Evolutionary conservation across 35 echinoderm and acorn worm species (phyloP).

Genomic region (Ophioderma brevispina): DNA sequence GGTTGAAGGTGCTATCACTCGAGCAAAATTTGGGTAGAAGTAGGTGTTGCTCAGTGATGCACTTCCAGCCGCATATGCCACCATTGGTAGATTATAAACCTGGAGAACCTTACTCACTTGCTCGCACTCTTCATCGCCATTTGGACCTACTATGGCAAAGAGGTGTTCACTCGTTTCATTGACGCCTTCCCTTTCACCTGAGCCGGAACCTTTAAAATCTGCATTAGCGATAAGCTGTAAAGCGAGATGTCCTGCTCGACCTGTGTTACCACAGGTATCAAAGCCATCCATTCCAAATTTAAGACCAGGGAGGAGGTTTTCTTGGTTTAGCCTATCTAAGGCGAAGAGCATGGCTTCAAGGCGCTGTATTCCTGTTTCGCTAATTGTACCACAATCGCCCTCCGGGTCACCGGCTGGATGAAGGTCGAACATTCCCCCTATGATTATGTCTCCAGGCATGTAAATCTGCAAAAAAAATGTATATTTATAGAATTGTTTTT

Average conservation of each 20-base stretch:
- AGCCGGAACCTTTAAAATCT: constrained; percentile 66
- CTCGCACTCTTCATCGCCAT: constrained; percentile 49
- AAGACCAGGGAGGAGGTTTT: constrained; percentile 59
- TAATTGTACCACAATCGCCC: constrained; percentile 32
- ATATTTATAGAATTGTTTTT: too few species aligned
- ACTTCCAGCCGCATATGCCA: constrained; percentile 25
- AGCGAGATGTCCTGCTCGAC: constrained; percentile 40
- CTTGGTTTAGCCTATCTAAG: constrained; percentile 68
- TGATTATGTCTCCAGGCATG: constrained; percentile 70
- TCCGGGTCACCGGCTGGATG: constrained; percentile 23
- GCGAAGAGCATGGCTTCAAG: constrained; percentile 87
- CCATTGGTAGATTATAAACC: not conserved
- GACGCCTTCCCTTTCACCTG: constrained; percentile 37
- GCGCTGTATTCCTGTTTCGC: constrained; percentile 45
- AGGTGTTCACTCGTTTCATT: constrained; percentile 50
- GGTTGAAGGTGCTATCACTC: constrained; percentile 35
- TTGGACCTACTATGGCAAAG: constrained; percentile 77
- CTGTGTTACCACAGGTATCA: constrained; percentile 60
- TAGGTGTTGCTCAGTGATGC: constrained; percentile 46
- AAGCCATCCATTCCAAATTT: constrained; percentile 71
- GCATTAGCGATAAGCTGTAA: constrained; percentile 49
- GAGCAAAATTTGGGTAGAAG: constrained; percentile 46
- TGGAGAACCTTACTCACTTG: constrained; percentile 48
- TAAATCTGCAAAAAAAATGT: constrained; percentile 47
- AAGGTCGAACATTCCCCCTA: constrained; percentile 81